These are phyloP conservation scores for Eidolon dupreanum DNA, from an alignment of 2,797 vertebrate species.

Conservation along the genomic window DNA sequence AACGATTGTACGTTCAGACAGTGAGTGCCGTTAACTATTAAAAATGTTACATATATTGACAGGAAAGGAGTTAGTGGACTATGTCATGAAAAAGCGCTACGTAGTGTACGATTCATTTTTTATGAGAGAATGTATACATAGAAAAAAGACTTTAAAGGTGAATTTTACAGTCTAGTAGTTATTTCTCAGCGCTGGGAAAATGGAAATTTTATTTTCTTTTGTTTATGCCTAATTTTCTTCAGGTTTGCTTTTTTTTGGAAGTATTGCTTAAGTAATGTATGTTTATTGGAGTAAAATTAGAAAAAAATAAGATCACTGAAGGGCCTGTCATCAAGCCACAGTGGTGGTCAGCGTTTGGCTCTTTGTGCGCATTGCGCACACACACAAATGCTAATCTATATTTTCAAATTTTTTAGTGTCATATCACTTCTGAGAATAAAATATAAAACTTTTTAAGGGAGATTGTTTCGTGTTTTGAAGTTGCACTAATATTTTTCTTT, in stretches of 20 bases:
- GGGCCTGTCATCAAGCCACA: not conserved
- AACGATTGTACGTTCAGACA: not conserved
- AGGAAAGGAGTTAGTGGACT: no score
- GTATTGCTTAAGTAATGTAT: not conserved
- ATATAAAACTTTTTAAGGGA: not conserved
- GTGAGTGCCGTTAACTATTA: not conserved
- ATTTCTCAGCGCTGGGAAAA: not conserved
- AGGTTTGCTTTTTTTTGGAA: not conserved
- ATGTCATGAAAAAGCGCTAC: not conserved
- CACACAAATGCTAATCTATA: not conserved
- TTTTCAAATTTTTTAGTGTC: not conserved
- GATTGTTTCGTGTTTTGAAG: not conserved
- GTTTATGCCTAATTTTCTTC: conserved; percentile 1
- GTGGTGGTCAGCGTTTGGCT: not conserved
- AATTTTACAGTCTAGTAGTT: not conserved
- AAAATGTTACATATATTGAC: not conserved
- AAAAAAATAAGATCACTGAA: not conserved
- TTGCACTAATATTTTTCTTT: not conserved
- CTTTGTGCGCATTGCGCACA: not conserved
- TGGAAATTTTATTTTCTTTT: not conserved
- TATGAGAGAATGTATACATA: not conserved
- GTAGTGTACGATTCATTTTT: not conserved
- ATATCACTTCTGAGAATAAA: not conserved
- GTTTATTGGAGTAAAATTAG: not conserved
- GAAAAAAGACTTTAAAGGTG: not conserved